Conservation (phyloP, 2,888 invertebrate species). For the Adelphocoris suturalis region DNA sequence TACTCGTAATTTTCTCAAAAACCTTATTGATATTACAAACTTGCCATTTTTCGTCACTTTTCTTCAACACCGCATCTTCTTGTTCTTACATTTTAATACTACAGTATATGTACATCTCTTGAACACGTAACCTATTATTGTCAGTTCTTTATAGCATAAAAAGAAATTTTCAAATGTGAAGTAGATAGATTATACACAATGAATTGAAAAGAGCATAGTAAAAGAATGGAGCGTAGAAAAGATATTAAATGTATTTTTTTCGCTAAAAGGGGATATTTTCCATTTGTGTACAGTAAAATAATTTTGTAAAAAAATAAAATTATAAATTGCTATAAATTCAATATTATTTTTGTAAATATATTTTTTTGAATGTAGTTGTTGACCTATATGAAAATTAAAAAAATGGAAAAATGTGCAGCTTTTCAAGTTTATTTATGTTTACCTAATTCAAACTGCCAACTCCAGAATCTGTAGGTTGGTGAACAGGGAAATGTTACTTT, state of each 20-base stretch:
- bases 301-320: conserved; percentile 64
- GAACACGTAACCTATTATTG: conserved; percentile 56
- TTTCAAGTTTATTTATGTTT: not conserved
- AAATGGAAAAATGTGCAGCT: conserved; percentile 62
- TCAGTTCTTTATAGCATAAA: conserved; percentile 43
- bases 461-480: too few relatives aligned
- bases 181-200: conserved; percentile 45
- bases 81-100: conserved; percentile 42
- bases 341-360: conserved; percentile 72
- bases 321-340: conserved; percentile 68
- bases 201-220: conserved; percentile 59
- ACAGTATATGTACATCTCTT: conserved; percentile 59
- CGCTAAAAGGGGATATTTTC: conserved; percentile 71
- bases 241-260: conserved; percentile 71
- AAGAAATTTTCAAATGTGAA: conserved; percentile 53
- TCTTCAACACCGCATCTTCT: conserved; percentile 65
- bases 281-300: conserved; percentile 67
- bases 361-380: conserved; percentile 72
- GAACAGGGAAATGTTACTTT: too few relatives aligned
- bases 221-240: conserved; percentile 67
- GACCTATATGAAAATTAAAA: conserved; percentile 68
- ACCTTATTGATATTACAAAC: conserved; percentile 48
- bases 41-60: conserved; percentile 64
- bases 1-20: conserved; percentile 48
- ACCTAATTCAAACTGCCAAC: too few relatives aligned